Percentiles rank a stretch among this genome's conserved stretches.
These are phyloP conservation scores for Platyscapa corneri DNA, from an alignment of 1,140 invertebrate species.

Conservation along the genomic window DNA sequence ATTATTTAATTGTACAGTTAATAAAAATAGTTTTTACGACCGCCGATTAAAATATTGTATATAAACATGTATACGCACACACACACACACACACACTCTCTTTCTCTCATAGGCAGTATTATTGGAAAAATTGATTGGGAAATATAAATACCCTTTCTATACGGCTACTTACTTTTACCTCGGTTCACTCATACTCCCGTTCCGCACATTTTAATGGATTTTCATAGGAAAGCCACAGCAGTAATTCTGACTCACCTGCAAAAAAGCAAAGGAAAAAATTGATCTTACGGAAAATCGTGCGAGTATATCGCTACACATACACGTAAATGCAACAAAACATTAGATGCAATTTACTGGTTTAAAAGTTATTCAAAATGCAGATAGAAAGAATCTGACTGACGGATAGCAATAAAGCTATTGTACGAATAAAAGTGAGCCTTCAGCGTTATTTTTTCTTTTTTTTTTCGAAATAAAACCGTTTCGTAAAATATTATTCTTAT, in stretches of 20 bases:
- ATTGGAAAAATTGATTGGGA: no score
- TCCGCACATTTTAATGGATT: neutral
- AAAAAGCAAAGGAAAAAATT: neutral
- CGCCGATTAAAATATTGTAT: no score
- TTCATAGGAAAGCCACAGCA: neutral
- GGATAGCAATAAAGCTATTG: neutral
- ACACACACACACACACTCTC: no score
- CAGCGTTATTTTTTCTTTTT: neutral
- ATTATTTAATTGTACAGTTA: no score
- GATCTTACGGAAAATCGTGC: neutral
- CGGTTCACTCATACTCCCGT: neutral
- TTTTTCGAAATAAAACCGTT: neutral
- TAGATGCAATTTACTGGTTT: neutral
- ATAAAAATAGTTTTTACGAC: no score
- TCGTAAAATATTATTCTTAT: neutral
- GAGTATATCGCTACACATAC: neutral
- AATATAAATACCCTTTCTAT: neutral
- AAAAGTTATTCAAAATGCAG: neutral
- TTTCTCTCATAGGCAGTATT: no score
- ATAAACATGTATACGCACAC: no score
- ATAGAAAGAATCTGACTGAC: neutral
- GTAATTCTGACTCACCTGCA: constrained; percentile 13
- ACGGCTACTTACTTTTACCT: neutral
- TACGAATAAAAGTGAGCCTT: neutral
- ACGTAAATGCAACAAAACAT: neutral